phyloP scores from a whole-genome alignment of 2,888 invertebrate species.

The Cosmorhoe ocellata region DNA sequence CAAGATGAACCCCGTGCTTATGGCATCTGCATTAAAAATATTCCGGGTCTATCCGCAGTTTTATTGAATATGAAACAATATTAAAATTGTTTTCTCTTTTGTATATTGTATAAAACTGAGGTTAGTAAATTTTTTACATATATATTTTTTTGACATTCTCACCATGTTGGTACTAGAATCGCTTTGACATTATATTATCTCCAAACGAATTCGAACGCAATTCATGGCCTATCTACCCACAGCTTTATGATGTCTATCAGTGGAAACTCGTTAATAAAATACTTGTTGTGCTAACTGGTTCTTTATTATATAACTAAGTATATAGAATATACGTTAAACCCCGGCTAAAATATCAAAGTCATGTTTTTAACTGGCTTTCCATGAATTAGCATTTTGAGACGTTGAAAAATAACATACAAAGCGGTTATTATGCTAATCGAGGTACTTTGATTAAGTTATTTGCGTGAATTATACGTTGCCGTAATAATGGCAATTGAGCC shows the following conservation, averaged over 20 bases:
- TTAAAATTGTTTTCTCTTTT: background rate
- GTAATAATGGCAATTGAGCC: constrained; percentile 46
- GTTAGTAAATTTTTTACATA: too few relatives aligned
- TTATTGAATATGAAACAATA: background rate
- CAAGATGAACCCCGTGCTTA: constrained; percentile 41
- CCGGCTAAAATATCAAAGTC: constrained; percentile 14
- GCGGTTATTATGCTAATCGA: constrained; percentile 58
- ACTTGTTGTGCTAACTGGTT: too few relatives aligned
- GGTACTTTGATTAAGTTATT: constrained; percentile 57
- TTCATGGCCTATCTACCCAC: too few relatives aligned
- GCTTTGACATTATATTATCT: too few relatives aligned
- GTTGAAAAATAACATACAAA: constrained; percentile 45
- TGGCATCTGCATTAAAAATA: constrained; percentile 45
- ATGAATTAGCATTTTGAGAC: constrained; percentile 35
- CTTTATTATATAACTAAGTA: too few relatives aligned
- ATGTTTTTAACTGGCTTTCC: constrained; percentile 26
- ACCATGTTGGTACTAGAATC: too few relatives aligned
- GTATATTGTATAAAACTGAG: too few relatives aligned
- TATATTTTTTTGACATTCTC: too few relatives aligned
- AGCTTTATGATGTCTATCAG: too few relatives aligned
- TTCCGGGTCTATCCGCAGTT: background rate
- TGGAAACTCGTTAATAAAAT: too few relatives aligned
- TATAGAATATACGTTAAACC: background rate
- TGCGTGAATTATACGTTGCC: constrained; percentile 51
- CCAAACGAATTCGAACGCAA: too few relatives aligned